Evolutionary conservation across 2,113 vertebrate species (phyloP).

Genomic region (Amphiprion ocellaris): DNA sequence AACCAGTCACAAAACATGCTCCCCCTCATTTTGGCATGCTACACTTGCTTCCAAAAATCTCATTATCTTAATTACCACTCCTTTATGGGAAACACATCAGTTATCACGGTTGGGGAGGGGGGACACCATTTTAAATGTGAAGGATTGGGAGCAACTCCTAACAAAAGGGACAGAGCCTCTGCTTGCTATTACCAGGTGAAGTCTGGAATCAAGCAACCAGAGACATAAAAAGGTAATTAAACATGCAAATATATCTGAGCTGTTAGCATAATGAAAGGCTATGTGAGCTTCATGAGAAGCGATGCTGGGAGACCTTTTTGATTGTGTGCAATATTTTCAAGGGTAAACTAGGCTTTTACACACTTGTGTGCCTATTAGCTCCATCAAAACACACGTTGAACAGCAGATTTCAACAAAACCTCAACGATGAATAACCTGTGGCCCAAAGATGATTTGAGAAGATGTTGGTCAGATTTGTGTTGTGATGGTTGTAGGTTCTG

Average conservation of each 20-base stretch:
- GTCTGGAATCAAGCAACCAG: slow-evolving; percentile 5
- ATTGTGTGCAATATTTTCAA: slow-evolving; percentile 1
- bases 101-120: slow-evolving; percentile 48
- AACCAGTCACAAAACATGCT: slow-evolving; percentile 42
- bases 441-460: too few relatives aligned
- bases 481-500: too few relatives aligned
- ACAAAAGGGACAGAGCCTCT: slow-evolving; percentile 45
- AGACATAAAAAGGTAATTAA: slow-evolving; percentile 52
- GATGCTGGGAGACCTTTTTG: rapidly evolving
- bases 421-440: too few relatives aligned
- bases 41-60: slow-evolving; percentile 71
- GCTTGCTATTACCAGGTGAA: slow-evolving; percentile 34
- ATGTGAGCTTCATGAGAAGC: background rate
- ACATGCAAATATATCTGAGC: slow-evolving; percentile 36
- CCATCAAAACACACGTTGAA: too few relatives aligned
- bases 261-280: slow-evolving; percentile 27
- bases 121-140: slow-evolving; percentile 43
- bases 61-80: slow-evolving; percentile 75
- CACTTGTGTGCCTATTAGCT: too few relatives aligned
- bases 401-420: too few relatives aligned
- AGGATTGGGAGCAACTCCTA: slow-evolving; percentile 27
- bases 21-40: slow-evolving; percentile 56
- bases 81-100: slow-evolving; percentile 74
- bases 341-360: background rate
- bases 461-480: too few relatives aligned